Base-by-base conservation (phyloP, 1,140 invertebrate genomes). In the Pseudobourletiella spinata region DNA sequence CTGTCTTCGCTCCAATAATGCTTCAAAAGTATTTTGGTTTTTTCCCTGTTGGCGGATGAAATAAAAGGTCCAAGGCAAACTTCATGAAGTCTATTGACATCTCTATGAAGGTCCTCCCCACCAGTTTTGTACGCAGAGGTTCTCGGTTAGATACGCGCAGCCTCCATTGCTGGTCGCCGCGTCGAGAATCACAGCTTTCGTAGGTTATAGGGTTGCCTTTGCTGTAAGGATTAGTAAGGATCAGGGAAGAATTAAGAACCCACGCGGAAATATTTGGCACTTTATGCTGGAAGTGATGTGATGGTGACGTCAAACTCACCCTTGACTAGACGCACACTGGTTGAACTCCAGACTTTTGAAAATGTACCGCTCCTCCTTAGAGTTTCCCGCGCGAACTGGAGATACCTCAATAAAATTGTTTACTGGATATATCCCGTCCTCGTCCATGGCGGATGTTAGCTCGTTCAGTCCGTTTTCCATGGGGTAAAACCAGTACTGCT, bases 321-420 rank as follows among this genome's bases (percentile, higher is more conserved):
- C 52, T 55, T 55, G 52, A 55, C 52, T 55, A 55, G 52, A 15
- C 2, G 26, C 3, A 22, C 52, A 55, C 32, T 39, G 52, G 11
- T 22, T 11, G 29, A 32, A 39, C 25, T 55, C 52, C 2, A 55
- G 25, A 18, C 52, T 55, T 24, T 55, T 32, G 20, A 55, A 55
- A 6, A 35, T 16, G 25, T 32, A 55, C 26, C 52, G 24, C 14
- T 32, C 3, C 2, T 18, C 30, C 8, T 11, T 35, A 6, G 28
- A 3, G 30, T 26, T 18, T 14, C 50, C 50, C 3, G 22, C n/a
- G 6, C 8, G 18, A 2, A 55, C 32, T 39, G 30, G 3, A 8
- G 29, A 3, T 3, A 55, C 52, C 20, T 55, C 52, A 18, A 55
- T 18, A 14, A 55, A 55, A 35, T 55, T 55, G 25, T 55, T 55